Evolutionary conservation across 2,797 vertebrate species (phyloP), one percentile per base, ranked within the genome.

Genomic region (Toxotes lorentzi): DNA sequence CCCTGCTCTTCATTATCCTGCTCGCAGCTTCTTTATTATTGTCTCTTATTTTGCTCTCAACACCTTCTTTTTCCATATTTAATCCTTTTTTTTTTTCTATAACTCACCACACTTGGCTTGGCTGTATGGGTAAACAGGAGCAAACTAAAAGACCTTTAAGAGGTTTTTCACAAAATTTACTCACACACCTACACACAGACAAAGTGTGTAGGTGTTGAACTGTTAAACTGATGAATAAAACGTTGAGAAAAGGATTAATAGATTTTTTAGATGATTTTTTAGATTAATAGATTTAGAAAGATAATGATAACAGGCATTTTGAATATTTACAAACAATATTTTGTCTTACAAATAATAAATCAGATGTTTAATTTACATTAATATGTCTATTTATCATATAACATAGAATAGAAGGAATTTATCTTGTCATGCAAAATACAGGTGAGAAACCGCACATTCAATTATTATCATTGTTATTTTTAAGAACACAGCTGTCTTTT

Each of bases 41-140:
- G 61, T 72, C 56, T 79, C 41, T 77, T 67, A 56, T 73, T 77
- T 65, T 51, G 45, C 54, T 24, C 57, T 57, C 34, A 41, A 64
- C 64, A 32, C 53, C 13, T 53, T 65, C 10, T 23, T 70, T 69
- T 65, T 51, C 11, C 21, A 48, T 27, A 30, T 68, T 73, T 76
- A 78, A 82, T 81, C 41, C 43, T 24, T 30, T 57, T 38, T 41
- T 27, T 70, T 30, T 40, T 56, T 40, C 50, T 69, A 9, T 57
- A 62, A 45, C 41, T 58, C 66, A 50, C 72, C 54, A 48, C 38
- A 3, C 73, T 85, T n/a, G 70, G 56, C 54, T 73, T 24, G 59
- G 70, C 51, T 56, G 9, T 59, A 21, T 38, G 47, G 21, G 74
- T 73, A 81, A 90, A 89, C 75, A 87, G 73, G 24, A 86, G 14